These are phyloP conservation scores for Bombus difficillimus DNA, from an alignment of 1,140 invertebrate species.

Conservation along the genomic window DNA sequence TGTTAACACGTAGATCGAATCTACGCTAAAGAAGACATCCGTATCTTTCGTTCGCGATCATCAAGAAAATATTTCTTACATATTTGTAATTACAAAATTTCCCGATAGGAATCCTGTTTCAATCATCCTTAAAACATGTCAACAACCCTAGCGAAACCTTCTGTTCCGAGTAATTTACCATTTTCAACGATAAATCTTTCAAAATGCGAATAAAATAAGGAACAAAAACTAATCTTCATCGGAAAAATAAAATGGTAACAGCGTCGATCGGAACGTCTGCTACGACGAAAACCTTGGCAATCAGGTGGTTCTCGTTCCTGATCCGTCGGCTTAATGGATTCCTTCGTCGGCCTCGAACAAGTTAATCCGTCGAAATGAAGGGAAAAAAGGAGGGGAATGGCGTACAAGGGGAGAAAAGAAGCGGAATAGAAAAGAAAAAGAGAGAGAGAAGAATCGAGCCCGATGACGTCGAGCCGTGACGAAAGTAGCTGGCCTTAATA, in stretches of 20 bases:
- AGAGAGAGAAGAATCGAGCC: constrained; percentile 1
- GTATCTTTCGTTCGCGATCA: too few relatives aligned
- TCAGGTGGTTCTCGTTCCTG: constrained; percentile 1
- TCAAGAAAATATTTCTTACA: too few relatives aligned
- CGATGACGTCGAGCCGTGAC: constrained; percentile 30
- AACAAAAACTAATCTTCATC: neutral
- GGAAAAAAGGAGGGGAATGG: neutral
- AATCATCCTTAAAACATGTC: too few relatives aligned
- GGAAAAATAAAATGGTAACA: neutral
- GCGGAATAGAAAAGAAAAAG: neutral
- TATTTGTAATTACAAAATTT: too few relatives aligned
- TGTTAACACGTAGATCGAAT: too few relatives aligned
- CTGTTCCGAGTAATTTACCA: too few relatives aligned
- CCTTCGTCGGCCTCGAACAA: constrained; percentile 28
- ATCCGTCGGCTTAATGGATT: constrained; percentile 38
- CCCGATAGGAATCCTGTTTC: too few relatives aligned
- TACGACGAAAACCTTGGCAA: constrained; percentile 14
- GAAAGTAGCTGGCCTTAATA: constrained; percentile 50
- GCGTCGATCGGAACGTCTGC: neutral
- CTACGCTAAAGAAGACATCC: too few relatives aligned
- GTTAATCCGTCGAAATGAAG: constrained; percentile 51
- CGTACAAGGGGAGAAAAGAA: neutral
- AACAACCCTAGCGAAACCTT: too few relatives aligned
- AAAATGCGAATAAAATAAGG: too few relatives aligned
- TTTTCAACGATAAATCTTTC: too few relatives aligned